Evolutionary conservation across 2,797 vertebrate genomes (phyloP).

Genomic region (Amniataba percoides): DNA sequence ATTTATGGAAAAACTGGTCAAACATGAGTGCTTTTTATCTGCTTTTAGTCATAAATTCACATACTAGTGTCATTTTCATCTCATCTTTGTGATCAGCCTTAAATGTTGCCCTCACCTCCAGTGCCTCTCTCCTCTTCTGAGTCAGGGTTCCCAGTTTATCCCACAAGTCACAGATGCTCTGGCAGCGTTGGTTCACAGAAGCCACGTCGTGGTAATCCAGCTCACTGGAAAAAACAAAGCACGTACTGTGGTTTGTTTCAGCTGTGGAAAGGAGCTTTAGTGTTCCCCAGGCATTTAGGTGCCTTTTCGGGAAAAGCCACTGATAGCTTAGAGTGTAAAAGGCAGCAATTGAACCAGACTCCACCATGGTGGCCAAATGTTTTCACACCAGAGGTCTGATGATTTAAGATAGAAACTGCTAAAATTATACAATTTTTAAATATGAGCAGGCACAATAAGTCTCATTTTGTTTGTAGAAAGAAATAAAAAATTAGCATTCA

Average conservation of each 20-base stretch:
- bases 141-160: conserved; percentile 96
- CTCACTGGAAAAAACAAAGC: conserved; percentile 85
- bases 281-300: background rate
- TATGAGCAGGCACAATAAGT: too few relatives aligned
- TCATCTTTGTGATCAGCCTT: background rate
- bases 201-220: conserved; percentile 95
- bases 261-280: background rate
- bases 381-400: background rate
- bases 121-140: conserved; percentile 94
- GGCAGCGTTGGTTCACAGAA: conserved; percentile 94
- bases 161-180: conserved; percentile 99
- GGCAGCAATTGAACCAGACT: background rate
- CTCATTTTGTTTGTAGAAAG: background rate
- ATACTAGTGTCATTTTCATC: background rate
- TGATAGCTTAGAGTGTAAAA: background rate
- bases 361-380: too few relatives aligned
- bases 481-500: too few relatives aligned
- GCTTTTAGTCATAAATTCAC: background rate
- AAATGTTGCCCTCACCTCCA: conserved; percentile 87
- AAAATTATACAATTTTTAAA: too few relatives aligned
- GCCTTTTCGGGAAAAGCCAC: background rate
- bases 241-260: background rate
- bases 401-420: too few relatives aligned
- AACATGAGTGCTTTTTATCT: background rate
- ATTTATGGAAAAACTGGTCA: background rate